These are phyloP conservation scores for Gryllus longicercus DNA, from an alignment of 2,888 invertebrate species.

Conservation along the genomic window DNA sequence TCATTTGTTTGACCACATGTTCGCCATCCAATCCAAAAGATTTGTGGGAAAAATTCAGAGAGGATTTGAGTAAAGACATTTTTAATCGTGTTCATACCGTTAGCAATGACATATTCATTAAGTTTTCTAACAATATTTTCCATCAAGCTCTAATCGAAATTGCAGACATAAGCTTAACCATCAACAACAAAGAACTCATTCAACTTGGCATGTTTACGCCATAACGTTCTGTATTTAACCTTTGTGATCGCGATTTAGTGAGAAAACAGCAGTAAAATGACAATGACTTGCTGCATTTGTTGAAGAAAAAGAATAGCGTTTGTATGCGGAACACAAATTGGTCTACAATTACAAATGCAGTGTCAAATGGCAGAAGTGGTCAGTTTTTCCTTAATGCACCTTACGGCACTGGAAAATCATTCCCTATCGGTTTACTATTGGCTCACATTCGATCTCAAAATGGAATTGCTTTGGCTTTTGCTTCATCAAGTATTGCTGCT, in stretches of 20 bases:
- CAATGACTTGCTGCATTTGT: slow-evolving; percentile 33
- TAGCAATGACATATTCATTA: slow-evolving; percentile 37
- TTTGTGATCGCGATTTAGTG: slow-evolving; percentile 38
- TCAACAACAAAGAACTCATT: slow-evolving; percentile 36
- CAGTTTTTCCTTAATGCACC: slow-evolving; percentile 43
- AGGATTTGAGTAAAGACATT: slow-evolving; percentile 26
- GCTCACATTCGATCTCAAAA: slow-evolving; percentile 43
- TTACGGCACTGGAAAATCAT: slow-evolving; percentile 48
- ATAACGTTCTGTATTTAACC: slow-evolving; percentile 33
- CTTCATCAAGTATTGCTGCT: slow-evolving; percentile 49
- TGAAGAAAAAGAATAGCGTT: slow-evolving; percentile 31
- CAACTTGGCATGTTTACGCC: slow-evolving; percentile 40
- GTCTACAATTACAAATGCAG: slow-evolving; percentile 25
- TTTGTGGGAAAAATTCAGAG: slow-evolving; percentile 4
- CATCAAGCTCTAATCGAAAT: slow-evolving; percentile 42
- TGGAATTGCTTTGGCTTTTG: slow-evolving; percentile 44
- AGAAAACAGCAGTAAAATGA: slow-evolving; percentile 39
- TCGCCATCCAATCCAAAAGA: no score
- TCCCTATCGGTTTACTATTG: slow-evolving; percentile 44
- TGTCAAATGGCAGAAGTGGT: neutral
- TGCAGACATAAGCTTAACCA: slow-evolving; percentile 40
- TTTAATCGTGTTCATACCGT: slow-evolving; percentile 23
- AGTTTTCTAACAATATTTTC: slow-evolving; percentile 39
- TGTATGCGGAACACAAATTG: slow-evolving; percentile 35
- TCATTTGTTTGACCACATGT: no score